Base-by-base conservation (phyloP, 2,888 invertebrate species). In the Eilema sororculum region DNA sequence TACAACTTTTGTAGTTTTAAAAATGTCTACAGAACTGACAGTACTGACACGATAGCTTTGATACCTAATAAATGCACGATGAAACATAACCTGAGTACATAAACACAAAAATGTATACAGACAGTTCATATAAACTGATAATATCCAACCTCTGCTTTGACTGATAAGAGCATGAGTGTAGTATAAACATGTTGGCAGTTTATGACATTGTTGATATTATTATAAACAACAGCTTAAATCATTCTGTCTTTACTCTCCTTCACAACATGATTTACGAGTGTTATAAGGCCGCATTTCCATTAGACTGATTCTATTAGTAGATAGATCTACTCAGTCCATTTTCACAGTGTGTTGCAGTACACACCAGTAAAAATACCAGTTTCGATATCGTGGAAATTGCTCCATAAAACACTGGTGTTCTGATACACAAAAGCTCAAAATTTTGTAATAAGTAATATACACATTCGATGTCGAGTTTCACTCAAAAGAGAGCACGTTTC, bases 81-180 rank as follows among this genome's bases (percentile, higher is more conserved):
- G 16, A 20, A 46, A 46, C 46, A 46, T 46, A 41, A 41, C 8
- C 16, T 20, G 6, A 28, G 5, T 59, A 59, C 28, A 37, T 41
- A 28, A 41, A 41, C 8, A 41, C 16, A 41, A 3, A 41, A 16
- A 28, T 28, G 5, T 24, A 28, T 57, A 57, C n/a, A 57, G 12
- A 52, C 37, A 20, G 52, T 52, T 52, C n/a, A n/a, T 52, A 52
- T 52, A 64, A 28, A 59, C 58, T 66, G 41, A 59, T 59, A 66
- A 16, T 22, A 24, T 25, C n/a, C 41, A 58, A 59, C 66, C 63
- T 66, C 20, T 25, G 41, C 59, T 59, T 59, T 66, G 58, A 59
- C 66, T 66, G 59, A 41, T 59, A 66, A 59, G 20, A 66, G n/a
- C 10, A 33, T 30, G 33, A 30, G 30, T 33, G 30, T 33, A n/a